Evolutionary conservation across 2,797 vertebrate genomes (phyloP).

Genomic region (Lemur catta): DNA sequence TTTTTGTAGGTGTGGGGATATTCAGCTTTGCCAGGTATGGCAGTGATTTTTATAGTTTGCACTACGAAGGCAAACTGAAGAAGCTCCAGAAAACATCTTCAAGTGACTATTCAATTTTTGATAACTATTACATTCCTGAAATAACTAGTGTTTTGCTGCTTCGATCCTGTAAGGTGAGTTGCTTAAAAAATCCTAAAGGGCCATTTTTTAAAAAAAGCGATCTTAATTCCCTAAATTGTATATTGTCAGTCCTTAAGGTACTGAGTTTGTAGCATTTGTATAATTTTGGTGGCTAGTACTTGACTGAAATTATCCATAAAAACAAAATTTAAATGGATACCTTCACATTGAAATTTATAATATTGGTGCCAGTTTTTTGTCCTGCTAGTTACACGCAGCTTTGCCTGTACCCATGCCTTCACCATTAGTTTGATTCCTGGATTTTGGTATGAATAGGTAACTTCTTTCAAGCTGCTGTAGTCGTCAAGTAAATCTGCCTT

Average conservation of each 20-base stretch:
- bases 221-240: background rate
- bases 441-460: background rate
- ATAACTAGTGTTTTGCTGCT: slow-evolving; percentile 86
- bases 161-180: slow-evolving; percentile 84
- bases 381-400: background rate
- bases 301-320: background rate
- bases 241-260: background rate
- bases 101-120: slow-evolving; percentile 86
- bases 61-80: slow-evolving; percentile 84
- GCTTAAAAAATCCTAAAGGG: background rate
- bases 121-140: slow-evolving; percentile 84
- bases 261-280: background rate
- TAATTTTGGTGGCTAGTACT: background rate
- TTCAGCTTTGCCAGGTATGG: slow-evolving; percentile 92
- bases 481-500: background rate
- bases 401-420: background rate
- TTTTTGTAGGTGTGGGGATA: slow-evolving; percentile 87
- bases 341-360: background rate
- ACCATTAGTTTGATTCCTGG: background rate
- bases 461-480: background rate
- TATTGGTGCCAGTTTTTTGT: background rate
- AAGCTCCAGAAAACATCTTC: slow-evolving; percentile 61
- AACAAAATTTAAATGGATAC: background rate
- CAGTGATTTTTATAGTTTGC: slow-evolving; percentile 85
- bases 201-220: background rate